Evolutionary conservation across 2,888 invertebrate genomes (phyloP).

Genomic region (Himalopsyche kuldschensis): DNA sequence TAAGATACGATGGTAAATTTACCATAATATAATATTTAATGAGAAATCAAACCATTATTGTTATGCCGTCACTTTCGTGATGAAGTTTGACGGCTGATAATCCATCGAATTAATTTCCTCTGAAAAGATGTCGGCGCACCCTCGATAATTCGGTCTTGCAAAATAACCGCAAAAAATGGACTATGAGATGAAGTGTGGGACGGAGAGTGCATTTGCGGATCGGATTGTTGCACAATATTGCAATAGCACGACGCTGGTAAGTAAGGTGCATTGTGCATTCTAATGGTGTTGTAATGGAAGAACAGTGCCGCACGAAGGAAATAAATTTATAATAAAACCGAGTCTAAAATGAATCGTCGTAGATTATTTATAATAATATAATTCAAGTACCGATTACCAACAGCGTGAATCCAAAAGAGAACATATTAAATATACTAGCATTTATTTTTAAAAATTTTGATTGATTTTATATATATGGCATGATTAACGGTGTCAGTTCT

Average conservation of each 20-base stretch:
- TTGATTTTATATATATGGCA: no score
- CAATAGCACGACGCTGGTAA: not conserved
- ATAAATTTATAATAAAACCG: not conserved
- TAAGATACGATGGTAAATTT: no score
- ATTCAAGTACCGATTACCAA: no score
- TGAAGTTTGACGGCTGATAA: not conserved
- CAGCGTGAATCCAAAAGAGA: no score
- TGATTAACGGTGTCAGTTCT: no score
- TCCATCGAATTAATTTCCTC: not conserved
- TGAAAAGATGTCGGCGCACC: not conserved
- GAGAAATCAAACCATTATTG: no score
- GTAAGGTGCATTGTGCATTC: conserved; percentile 12
- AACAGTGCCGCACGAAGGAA: not conserved
- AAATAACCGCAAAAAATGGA: not conserved
- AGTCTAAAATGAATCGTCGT: no score
- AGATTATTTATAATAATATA: no score
- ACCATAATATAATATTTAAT: no score
- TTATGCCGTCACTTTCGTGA: not conserved
- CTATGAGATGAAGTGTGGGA: not conserved
- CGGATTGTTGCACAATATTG: not conserved
- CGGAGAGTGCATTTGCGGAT: not conserved
- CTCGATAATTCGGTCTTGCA: not conserved
- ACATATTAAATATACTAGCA: no score
- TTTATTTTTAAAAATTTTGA: no score
- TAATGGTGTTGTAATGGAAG: not conserved